Evolutionary conservation across 2,113 vertebrate genomes (phyloP).

Genomic region (Ariopsis seemanni): DNA sequence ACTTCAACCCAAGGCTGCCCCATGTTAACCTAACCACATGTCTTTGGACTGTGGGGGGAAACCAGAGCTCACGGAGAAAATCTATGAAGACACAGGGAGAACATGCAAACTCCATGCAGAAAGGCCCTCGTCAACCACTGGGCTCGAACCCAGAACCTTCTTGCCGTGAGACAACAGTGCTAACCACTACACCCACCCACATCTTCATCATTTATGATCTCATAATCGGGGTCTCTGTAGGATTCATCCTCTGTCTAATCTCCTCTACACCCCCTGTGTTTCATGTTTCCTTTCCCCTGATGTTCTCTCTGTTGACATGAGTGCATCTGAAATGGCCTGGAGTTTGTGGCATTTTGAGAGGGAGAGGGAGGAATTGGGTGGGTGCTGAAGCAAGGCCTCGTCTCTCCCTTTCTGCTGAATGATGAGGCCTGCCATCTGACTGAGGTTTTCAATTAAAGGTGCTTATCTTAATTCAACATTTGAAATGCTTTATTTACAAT

Average conservation of each 20-base stretch:
- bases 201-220: not conserved
- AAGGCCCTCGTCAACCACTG: too few relatives aligned
- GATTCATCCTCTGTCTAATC: not conserved
- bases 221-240: slow-evolving; percentile 10
- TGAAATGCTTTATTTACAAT: slow-evolving; percentile 81
- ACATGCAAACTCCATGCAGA: too few relatives aligned
- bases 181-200: too few relatives aligned
- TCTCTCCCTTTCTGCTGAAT: slow-evolving; percentile 71
- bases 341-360: slow-evolving; percentile 70
- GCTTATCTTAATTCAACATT: slow-evolving; percentile 83
- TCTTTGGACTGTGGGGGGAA: too few relatives aligned
- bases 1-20: too few relatives aligned
- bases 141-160: too few relatives aligned
- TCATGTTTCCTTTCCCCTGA: slow-evolving; percentile 54
- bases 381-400: slow-evolving; percentile 63
- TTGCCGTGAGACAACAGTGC: too few relatives aligned
- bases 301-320: slow-evolving; percentile 73
- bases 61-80: too few relatives aligned
- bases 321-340: slow-evolving; percentile 76
- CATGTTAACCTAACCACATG: too few relatives aligned
- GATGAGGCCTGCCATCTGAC: slow-evolving; percentile 73
- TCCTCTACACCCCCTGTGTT: slow-evolving; percentile 14
- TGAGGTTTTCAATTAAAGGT: slow-evolving; percentile 80
- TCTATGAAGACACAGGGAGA: too few relatives aligned
- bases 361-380: slow-evolving; percentile 76